Evolutionary conservation across 2,888 invertebrate species (phyloP), one percentile per base, ranked within the genome.

Genomic region (Adelognathus sp.): DNA sequence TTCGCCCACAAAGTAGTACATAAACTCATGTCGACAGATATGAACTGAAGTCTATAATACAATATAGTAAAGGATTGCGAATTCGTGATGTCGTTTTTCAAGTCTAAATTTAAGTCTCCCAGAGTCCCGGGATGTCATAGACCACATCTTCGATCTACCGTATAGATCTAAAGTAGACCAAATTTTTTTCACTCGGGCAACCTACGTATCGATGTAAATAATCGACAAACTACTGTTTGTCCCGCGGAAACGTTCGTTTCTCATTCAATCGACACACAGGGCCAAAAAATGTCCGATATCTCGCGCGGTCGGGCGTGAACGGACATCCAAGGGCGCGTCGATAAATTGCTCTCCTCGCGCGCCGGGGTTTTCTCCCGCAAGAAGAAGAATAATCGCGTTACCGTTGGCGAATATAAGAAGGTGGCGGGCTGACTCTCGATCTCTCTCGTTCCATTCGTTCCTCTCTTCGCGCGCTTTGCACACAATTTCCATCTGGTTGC

Each of bases 401-500:
- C 4, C 63, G 50, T 33, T 31, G 61, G 46, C 71, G 60, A 79
- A 74, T 77, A n/a, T n/a, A 76, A 82, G 81, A 82, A 82, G 82
- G 67, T 67, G 54, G 67, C 29, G 67, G n/a, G 54, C 39, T 81
- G 83, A 77, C 81, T 83, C 79, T 82, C 74, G 80, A 80, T 69
- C 79, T 77, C 70, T 63, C 71, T 74, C 56, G 44, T 60, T 58
- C 52, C 27, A n/a, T n/a, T 24, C 18, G 46, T 50, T 50, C n/a
- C n/a, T n/a, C n/a, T 50, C 46, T 36, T 50, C 39, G 54, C 63
- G 56, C 61, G 76, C 50, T 81, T 78, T 77, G 79, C 81, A 83
- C 75, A 81, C 81, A 80, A 81, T 82, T 82, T 82, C 80, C 83
- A 79, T 75, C 70, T 52, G 69, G 56, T 44, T 54, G 36, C 52